Percentiles rank a stretch among this genome's conserved stretches.
Conservation (phyloP, 2,888 invertebrate genomes). For the Bellardia bayeri region DNA sequence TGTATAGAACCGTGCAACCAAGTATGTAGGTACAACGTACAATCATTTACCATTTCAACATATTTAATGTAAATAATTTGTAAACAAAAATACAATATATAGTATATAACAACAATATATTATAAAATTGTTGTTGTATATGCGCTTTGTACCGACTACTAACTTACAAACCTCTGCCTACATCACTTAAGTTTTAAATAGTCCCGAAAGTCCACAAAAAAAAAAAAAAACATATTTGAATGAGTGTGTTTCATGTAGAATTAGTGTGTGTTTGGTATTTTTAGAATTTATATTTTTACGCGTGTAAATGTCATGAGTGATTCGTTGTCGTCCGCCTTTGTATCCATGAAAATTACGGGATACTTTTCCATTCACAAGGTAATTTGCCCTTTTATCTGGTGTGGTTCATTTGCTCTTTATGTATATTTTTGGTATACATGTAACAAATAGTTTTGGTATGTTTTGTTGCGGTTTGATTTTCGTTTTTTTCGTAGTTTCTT, state of each 20-base stretch:
- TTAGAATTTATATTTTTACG: conserved; percentile 62
- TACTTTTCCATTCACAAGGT: conserved; percentile 37
- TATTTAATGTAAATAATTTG: background rate
- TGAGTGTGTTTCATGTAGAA: conserved; percentile 21
- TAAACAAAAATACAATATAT: background rate
- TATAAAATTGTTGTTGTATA: too few species aligned
- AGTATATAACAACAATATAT: too few species aligned
- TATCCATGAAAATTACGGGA: conserved; percentile 37
- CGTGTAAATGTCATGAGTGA: conserved; percentile 66
- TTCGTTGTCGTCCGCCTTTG: conserved; percentile 30
- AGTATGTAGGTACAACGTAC: background rate
- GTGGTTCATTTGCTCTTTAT: background rate
- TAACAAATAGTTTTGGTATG: conserved; percentile 3
- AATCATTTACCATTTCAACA: conserved; percentile 6
- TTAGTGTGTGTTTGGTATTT: conserved; percentile 52
- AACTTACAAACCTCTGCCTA: background rate
- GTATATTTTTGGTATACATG: background rate
- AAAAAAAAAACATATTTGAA: background rate
- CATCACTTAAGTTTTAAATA: conserved; percentile 15
- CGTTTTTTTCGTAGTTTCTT: background rate
- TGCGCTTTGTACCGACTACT: background rate
- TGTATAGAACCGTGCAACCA: too few species aligned
- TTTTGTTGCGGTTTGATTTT: conserved; percentile 25
- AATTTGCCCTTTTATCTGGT: conserved; percentile 35
- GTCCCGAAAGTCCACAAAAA: conserved; percentile 14